Conservation (phyloP, 30 jellyfish, hydroid and myxozoan species). For the Mastigias papua region DNA sequence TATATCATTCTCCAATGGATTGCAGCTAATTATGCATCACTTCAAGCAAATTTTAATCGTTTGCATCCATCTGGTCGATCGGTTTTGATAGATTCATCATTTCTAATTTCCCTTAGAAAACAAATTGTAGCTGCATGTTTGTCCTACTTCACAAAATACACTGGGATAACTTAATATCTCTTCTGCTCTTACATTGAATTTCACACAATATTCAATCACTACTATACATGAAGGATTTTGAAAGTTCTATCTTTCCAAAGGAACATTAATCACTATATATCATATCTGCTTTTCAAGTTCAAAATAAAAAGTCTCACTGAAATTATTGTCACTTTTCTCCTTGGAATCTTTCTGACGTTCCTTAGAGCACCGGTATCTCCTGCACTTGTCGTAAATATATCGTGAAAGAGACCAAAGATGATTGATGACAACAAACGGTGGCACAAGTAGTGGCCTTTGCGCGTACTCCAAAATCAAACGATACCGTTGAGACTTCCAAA, state of each 20-base stretch:
- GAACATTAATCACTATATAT: background rate
- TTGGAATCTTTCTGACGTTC: conserved; percentile 12
- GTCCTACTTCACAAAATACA: no score
- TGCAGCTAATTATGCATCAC: no score
- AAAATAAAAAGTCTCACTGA: conserved; percentile 24
- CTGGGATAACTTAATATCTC: no score
- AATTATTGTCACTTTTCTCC: conserved; percentile 35
- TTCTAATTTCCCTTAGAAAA: no score
- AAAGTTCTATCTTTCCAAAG: background rate
- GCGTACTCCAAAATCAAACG: conserved; percentile 86
- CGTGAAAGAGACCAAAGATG: conserved; percentile 45
- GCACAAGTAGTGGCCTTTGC: conserved; percentile 76
- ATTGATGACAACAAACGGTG: conserved; percentile 75
- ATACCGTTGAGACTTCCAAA: conserved; percentile 93
- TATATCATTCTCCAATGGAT: no score
- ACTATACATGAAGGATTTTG: no score
- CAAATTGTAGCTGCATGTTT: no score
- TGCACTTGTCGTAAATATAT: conserved; percentile 13
- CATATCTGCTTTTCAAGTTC: background rate
- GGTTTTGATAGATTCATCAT: no score
- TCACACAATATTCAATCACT: no score
- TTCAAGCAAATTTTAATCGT: no score
- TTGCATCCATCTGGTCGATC: no score
- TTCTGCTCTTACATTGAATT: no score
- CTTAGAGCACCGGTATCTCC: conserved; percentile 28